phyloP scores from a whole-genome alignment of 2,113 vertebrate genomes.

The Potamarius usumacintae region DNA sequence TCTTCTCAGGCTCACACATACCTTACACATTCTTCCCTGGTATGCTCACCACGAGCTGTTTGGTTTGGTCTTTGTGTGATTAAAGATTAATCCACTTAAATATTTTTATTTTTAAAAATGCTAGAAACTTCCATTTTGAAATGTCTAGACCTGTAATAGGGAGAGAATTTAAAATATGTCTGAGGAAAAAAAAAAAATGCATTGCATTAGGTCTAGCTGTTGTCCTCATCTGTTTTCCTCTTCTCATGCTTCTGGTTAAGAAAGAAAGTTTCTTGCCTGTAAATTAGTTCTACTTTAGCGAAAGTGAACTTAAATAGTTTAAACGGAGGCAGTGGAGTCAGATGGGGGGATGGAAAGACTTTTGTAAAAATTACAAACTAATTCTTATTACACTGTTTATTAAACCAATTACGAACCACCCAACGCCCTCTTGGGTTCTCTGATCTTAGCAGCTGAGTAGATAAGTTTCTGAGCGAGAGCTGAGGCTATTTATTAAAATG shows the following conservation, averaged over 20 bases:
- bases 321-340: background rate
- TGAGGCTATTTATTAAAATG: background rate
- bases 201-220: background rate
- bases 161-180: background rate
- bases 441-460: background rate
- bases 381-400: constrained; percentile 5
- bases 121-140: background rate
- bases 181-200: background rate
- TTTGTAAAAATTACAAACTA: constrained; percentile 9
- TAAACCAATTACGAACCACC: constrained; percentile 7
- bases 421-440: background rate
- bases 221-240: background rate
- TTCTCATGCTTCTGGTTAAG: background rate
- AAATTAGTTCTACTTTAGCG: background rate
- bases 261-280: background rate
- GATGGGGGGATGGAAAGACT: no score
- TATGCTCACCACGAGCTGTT: background rate
- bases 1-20: constrained; percentile 37
- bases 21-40: constrained; percentile 28
- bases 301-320: background rate
- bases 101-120: background rate
- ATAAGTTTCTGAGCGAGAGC: background rate
- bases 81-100: background rate
- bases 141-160: background rate
- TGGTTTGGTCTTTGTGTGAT: background rate